Evolutionary conservation across 2,888 invertebrate genomes (phyloP), one percentile per base, ranked within the genome.

Genomic region (Halictus quadricinctus): DNA sequence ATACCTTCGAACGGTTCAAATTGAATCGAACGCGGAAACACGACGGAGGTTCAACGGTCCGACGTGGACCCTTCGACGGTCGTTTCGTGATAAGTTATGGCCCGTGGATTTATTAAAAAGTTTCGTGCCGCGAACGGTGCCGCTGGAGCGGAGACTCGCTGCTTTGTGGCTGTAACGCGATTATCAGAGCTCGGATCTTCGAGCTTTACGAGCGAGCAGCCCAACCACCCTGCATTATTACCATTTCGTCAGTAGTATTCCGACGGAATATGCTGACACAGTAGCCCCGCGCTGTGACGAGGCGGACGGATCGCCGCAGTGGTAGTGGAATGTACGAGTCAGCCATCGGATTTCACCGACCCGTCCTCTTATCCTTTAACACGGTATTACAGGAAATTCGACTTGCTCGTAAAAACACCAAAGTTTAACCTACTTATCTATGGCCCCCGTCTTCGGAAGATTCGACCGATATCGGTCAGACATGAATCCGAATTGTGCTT

Each of bases 171-270:
- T 64, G 29, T 54, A 77, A 79, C 29, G 50, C 72, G 70, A 79
- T 84, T 81, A 64, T 76, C 76, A 46, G 21, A 60, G 76, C 74
- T 54, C 72, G 69, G 36, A 29, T 73, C 60, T 73, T 25, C 29
- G 15, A 58, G 80, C 48, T 79, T 86, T 54, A 76, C 84, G 76
- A 76, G 21, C 66, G 76, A 76, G 25, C 69, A 73, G 29, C 60
- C 69, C n/a, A 8, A 66, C 72, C 43, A 76, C 54, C 54, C 69
- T 29, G 73, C 69, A 48, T 84, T 86, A 86, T 79, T 81, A 84
- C 54, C 74, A 73, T 79, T 80, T 79, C 73, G 74, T 72, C 84
- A 15, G 60, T 85, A 43, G 54, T 75, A 72, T 72, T 77, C 70
- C 46, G 1, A 1, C 7, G 18, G 84, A 79, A 78, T 70, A 78